Evolutionary conservation across 2,888 invertebrate genomes (phyloP).

Genomic region (Neoscelio sp.): DNA sequence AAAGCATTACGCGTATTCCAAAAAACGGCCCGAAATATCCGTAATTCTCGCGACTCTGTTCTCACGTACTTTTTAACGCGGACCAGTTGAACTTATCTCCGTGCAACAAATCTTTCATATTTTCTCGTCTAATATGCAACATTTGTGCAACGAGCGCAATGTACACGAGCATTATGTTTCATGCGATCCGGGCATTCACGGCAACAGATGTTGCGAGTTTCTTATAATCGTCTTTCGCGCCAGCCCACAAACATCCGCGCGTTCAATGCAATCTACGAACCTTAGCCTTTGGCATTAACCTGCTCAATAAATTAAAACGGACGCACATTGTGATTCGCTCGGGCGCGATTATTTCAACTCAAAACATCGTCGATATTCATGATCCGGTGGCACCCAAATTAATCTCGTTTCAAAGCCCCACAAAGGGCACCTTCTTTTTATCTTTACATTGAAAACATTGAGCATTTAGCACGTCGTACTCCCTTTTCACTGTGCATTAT

Average conservation of each 20-base stretch:
- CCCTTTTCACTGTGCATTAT: conserved; percentile 15
- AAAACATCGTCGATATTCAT: conserved; percentile 70
- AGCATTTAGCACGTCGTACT: conserved; percentile 52
- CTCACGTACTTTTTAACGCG: conserved; percentile 12
- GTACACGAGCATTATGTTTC: conserved; percentile 58
- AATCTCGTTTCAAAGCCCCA: conserved; percentile 56
- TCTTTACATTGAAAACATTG: conserved; percentile 21
- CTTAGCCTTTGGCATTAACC: conserved; percentile 71
- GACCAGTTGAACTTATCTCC: conserved; percentile 25
- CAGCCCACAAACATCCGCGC: conserved; percentile 57
- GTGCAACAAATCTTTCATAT: conserved; percentile 30
- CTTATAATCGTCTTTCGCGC: conserved; percentile 73
- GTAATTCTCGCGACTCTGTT: conserved; percentile 20
- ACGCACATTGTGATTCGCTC: conserved; percentile 73
- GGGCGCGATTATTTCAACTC: conserved; percentile 74
- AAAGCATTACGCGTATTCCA: conserved; percentile 1
- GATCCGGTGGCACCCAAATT: conserved; percentile 60
- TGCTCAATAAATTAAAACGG: conserved; percentile 75
- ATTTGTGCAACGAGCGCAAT: conserved; percentile 43
- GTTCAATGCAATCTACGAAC: conserved; percentile 55
- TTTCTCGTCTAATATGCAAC: conserved; percentile 51
- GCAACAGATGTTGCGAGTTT: conserved; percentile 76
- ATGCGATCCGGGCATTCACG: conserved; percentile 69
- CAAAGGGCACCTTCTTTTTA: conserved; percentile 49
- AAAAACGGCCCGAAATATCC: conserved; percentile 25